Evolutionary conservation across 2,888 invertebrate genomes (phyloP).

Genomic region (Drosophila neotestacea): DNA sequence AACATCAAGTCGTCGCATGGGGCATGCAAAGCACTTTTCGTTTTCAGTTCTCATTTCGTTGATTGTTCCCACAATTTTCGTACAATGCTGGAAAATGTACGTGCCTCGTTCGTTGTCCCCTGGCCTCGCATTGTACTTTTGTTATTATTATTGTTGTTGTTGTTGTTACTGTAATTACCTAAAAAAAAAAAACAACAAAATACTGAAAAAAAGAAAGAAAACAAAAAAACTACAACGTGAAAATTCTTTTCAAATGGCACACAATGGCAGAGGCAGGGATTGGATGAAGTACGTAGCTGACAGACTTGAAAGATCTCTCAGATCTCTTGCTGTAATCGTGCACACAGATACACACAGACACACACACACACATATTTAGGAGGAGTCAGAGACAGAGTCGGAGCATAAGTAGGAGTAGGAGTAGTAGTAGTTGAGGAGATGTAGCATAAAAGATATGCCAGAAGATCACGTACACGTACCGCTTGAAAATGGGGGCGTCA

Average conservation of each 20-base stretch:
- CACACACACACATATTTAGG: constrained; percentile 30
- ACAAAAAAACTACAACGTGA: constrained; percentile 67
- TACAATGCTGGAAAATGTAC: constrained; percentile 79
- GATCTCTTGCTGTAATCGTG: constrained; percentile 74
- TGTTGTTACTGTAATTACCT: constrained; percentile 70
- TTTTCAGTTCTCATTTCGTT: constrained; percentile 67
- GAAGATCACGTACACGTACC: constrained; percentile 72
- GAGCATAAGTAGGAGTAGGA: constrained; percentile 2
- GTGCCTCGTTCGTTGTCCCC: constrained; percentile 67
- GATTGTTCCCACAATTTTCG: constrained; percentile 81
- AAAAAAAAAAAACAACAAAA: constrained; percentile 31
- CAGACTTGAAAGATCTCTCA: constrained; percentile 73
- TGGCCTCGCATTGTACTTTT: constrained; percentile 48
- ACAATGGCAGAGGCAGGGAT: constrained; percentile 40
- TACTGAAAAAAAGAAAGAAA: constrained; percentile 17
- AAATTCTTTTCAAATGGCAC: constrained; percentile 79
- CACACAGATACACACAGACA: constrained; percentile 39
- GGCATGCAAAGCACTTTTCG: constrained; percentile 75
- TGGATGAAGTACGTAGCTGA: constrained; percentile 50
- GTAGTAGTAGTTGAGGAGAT: constrained; percentile 47
- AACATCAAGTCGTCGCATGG: constrained; percentile 15
- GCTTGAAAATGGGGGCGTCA: constrained; percentile 77
- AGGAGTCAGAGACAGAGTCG: constrained; percentile 15
- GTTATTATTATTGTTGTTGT: constrained; percentile 15
- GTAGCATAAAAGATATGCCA: constrained; percentile 69